These are phyloP conservation scores for Xestia c-nigrum DNA, from an alignment of 2,888 invertebrate genomes.

Conservation along the genomic window DNA sequence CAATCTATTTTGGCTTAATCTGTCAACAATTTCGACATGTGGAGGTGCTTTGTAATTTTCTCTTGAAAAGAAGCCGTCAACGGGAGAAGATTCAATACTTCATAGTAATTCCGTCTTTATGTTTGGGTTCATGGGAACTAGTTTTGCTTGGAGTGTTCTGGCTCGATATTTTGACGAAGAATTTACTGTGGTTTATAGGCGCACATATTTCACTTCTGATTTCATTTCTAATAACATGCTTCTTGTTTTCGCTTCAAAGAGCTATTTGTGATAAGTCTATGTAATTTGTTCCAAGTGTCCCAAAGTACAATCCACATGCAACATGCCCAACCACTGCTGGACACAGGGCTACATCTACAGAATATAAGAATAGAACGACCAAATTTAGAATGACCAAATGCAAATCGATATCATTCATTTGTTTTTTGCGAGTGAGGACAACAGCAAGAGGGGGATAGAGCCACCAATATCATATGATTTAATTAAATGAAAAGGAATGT, in stretches of 20 bases:
- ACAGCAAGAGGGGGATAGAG: neutral
- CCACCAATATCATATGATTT: neutral
- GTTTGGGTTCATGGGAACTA: rapidly evolving
- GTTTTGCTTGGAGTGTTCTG: conserved; percentile 7
- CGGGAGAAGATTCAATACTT: neutral
- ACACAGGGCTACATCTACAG: neutral
- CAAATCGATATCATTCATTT: neutral
- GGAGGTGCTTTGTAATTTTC: conserved; percentile 32
- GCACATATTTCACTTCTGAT: conserved; percentile 19
- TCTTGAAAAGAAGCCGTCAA: conserved; percentile 25
- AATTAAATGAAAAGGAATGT: no score
- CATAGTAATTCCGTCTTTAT: conserved; percentile 27
- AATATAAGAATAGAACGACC: no score
- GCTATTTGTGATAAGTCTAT: neutral
- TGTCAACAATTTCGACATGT: conserved; percentile 46
- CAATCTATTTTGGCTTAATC: conserved; percentile 47
- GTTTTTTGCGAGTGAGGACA: neutral
- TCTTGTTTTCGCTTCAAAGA: conserved; percentile 1
- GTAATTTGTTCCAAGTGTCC: neutral
- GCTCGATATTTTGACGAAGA: conserved; percentile 6
- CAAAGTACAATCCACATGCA: neutral
- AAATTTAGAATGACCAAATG: no score
- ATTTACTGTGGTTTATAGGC: neutral
- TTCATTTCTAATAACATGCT: conserved; percentile 10
- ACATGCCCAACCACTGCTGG: neutral